Evolutionary conservation across 2,113 vertebrate genomes (phyloP).

Genomic region (Clarias gariepinus): DNA sequence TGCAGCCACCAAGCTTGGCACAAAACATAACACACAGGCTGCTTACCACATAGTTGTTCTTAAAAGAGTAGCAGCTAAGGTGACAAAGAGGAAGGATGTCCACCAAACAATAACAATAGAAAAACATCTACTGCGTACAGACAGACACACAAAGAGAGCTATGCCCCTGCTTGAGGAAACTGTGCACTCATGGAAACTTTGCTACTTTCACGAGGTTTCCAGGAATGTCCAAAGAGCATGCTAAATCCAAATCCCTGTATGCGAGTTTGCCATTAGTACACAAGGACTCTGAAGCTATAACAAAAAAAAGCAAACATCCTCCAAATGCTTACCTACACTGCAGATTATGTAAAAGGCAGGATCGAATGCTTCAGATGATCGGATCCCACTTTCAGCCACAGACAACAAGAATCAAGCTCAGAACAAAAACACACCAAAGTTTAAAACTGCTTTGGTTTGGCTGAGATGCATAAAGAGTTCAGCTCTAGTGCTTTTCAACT

Average conservation of each 20-base stretch:
- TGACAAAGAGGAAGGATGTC: slow-evolving; percentile 40
- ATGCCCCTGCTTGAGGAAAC: slow-evolving; percentile 11
- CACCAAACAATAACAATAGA: slow-evolving; percentile 46
- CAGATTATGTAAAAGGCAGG: not conserved
- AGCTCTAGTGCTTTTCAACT: not conserved
- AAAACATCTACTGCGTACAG: slow-evolving; percentile 7
- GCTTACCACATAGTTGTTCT: not conserved
- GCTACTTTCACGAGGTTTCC: slow-evolving; percentile 49
- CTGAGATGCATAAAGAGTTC: not conserved
- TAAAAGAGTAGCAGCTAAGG: slow-evolving; percentile 16
- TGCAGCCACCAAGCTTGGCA: not conserved
- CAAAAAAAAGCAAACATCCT: not conserved
- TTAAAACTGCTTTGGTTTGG: not conserved
- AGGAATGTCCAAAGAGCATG: slow-evolving; percentile 35
- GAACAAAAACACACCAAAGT: not conserved
- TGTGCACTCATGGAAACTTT: slow-evolving; percentile 36
- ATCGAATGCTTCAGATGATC: not conserved
- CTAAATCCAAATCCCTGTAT: slow-evolving; percentile 34
- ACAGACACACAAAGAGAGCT: not conserved
- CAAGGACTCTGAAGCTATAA: not conserved
- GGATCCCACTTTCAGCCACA: not conserved
- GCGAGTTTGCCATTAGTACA: not conserved
- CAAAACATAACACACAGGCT: not conserved
- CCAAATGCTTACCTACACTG: not conserved
- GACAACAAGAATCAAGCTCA: not conserved